A percentile compares a stretch with the other conserved stretches of the same genome.
phyloP scores from a whole-genome alignment of 1,140 invertebrate genomes.

The Hydropsyche tenuis region DNA sequence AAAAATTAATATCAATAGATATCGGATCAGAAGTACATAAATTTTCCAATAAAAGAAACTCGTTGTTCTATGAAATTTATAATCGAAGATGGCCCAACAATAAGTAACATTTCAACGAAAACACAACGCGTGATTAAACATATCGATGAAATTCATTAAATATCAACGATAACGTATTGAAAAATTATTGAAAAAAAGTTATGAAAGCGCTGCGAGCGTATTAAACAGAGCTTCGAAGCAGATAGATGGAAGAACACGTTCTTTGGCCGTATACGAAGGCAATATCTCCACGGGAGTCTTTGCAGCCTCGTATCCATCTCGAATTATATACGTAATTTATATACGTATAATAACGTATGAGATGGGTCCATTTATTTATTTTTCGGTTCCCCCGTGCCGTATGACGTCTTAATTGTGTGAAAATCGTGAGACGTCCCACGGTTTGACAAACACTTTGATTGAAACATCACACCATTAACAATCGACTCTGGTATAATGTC shows the following conservation, averaged over 20 bases:
- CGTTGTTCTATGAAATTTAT: too few relatives aligned
- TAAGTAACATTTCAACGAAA: too few relatives aligned
- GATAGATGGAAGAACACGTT: constrained; percentile 25
- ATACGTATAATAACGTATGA: too few relatives aligned
- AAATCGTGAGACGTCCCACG: constrained; percentile 46
- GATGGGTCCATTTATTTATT: constrained; percentile 46
- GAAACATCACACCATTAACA: constrained; percentile 44
- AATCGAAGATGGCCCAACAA: too few relatives aligned
- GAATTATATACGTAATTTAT: constrained; percentile 20
- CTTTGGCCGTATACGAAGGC: constrained; percentile 10
- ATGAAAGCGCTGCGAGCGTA: constrained; percentile 14
- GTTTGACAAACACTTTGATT: constrained; percentile 47
- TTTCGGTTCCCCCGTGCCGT: constrained; percentile 43
- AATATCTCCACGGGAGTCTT: constrained; percentile 33
- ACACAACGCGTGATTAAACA: too few relatives aligned
- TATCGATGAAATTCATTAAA: too few relatives aligned
- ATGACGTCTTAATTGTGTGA: constrained; percentile 48
- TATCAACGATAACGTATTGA: too few relatives aligned
- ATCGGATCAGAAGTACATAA: too few relatives aligned
- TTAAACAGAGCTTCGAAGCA: constrained; percentile 8
- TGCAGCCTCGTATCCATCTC: constrained; percentile 28
- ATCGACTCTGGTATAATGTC: constrained; percentile 29
- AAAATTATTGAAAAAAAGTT: neutral
- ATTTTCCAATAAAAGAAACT: too few relatives aligned
- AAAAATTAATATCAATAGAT: too few relatives aligned